A percentile compares a stretch with the other conserved stretches of the same genome.
Evolutionary conservation across 2,888 invertebrate genomes (phyloP).

Genomic region (Itoplectis maculator): DNA sequence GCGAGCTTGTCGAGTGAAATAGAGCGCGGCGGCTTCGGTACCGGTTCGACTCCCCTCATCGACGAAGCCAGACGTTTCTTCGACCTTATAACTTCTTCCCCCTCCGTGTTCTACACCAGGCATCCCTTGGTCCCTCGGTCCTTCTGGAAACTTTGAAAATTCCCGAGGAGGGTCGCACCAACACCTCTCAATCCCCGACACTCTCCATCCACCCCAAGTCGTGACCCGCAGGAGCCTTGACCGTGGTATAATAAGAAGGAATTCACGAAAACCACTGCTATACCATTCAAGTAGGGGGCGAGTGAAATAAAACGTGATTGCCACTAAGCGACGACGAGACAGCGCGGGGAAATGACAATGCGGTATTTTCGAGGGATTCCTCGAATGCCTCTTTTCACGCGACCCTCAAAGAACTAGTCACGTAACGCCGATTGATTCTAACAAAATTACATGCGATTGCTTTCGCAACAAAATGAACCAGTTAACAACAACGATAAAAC

Average conservation of each 20-base stretch:
- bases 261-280: constrained; percentile 18
- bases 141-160: constrained; percentile 51
- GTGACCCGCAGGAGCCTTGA: constrained; percentile 9
- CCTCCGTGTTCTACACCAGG: constrained; percentile 7
- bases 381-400: too few species aligned
- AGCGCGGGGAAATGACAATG: background rate
- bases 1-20: constrained; percentile 57
- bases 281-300: background rate
- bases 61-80: constrained; percentile 49
- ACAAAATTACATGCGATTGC: too few species aligned
- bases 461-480: too few species aligned
- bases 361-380: background rate
- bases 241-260: constrained; percentile 18
- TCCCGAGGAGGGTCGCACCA: constrained; percentile 10
- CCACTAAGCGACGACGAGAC: background rate
- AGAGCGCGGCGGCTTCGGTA: constrained; percentile 50
- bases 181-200: background rate
- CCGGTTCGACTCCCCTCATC: constrained; percentile 49
- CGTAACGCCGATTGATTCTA: too few species aligned
- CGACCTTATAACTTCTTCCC: constrained; percentile 43
- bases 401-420: background rate
- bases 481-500: too few species aligned
- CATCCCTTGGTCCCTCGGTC: background rate
- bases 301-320: constrained; percentile 1
- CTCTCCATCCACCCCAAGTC: constrained; percentile 6